Evolutionary conservation across 2,888 invertebrate species (phyloP).

Genomic region (Acrocera orbiculus): DNA sequence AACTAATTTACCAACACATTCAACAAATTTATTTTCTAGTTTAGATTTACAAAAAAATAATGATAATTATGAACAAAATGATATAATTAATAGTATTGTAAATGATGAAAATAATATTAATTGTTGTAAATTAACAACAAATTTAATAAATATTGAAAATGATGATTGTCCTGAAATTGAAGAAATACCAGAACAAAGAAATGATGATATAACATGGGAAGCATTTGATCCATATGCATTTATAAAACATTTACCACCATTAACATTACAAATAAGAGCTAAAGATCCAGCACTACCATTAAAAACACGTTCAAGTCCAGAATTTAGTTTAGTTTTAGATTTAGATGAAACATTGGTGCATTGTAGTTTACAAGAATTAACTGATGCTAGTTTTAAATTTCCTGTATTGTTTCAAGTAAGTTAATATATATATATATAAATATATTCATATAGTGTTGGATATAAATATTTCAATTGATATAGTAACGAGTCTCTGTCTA

Average conservation of each 20-base stretch:
- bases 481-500: no score
- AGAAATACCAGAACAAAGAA: constrained; percentile 14
- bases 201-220: constrained; percentile 40
- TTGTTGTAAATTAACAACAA: background rate
- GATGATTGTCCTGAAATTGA: constrained; percentile 18
- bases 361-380: constrained; percentile 78
- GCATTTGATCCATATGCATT: constrained; percentile 80
- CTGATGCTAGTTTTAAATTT: constrained; percentile 85
- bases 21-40: constrained; percentile 35
- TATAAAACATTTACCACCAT: constrained; percentile 75
- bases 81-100: constrained; percentile 12
- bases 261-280: constrained; percentile 56
- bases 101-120: background rate
- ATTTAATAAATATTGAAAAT: constrained; percentile 8
- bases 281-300: constrained; percentile 59
- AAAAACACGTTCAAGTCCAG: constrained; percentile 81
- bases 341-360: constrained; percentile 89
- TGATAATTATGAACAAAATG: constrained; percentile 10
- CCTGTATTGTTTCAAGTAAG: constrained; percentile 67
- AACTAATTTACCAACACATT: constrained; percentile 32
- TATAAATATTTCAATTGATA: background rate
- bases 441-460: background rate
- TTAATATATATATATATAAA: background rate
- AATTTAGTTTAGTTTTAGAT: constrained; percentile 66
- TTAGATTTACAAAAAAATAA: constrained; percentile 22